Conservation (phyloP, 2,888 invertebrate species). For the Lottia gigantea region DNA sequence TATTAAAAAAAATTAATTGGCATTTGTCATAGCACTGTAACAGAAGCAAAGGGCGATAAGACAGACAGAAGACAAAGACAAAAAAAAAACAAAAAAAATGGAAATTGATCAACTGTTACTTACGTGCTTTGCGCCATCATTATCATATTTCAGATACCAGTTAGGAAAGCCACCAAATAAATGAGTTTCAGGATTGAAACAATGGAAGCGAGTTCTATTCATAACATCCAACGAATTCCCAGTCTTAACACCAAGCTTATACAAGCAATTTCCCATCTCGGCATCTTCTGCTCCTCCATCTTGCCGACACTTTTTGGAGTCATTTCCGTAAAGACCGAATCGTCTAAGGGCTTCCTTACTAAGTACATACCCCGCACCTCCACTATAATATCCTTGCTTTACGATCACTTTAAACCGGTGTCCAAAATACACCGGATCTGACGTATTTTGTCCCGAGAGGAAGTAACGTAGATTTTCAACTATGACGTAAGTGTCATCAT, state of each 20-base stretch:
- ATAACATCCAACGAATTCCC: conserved; percentile 55
- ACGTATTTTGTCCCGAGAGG: conserved; percentile 75
- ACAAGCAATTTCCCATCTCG: conserved; percentile 61
- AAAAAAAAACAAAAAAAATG: too few species aligned
- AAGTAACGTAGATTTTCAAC: conserved; percentile 83
- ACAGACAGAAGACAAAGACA: too few species aligned
- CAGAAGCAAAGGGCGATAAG: too few species aligned
- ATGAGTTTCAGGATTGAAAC: conserved; percentile 58
- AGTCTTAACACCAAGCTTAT: conserved; percentile 55
- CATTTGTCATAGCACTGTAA: too few species aligned
- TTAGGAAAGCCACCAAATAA: conserved; percentile 55
- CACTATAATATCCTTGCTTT: conserved; percentile 69
- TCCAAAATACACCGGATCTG: conserved; percentile 84
- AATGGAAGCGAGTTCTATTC: conserved; percentile 61
- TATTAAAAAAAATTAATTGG: too few species aligned
- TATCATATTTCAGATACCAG: conserved; percentile 61
- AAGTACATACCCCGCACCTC: conserved; percentile 84
- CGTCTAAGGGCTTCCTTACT: conserved; percentile 81
- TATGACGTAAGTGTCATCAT: conserved; percentile 97
- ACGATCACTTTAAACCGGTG: conserved; percentile 60
- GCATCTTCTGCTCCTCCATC: conserved; percentile 63
- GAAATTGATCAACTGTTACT: too few species aligned
- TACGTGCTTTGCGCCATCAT: conserved; percentile 58
- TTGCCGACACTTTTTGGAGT: conserved; percentile 38
- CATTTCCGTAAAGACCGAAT: conserved; percentile 74